Evolutionary conservation across 2,888 invertebrate genomes (phyloP).

Genomic region (Habrosyne pyritoides): DNA sequence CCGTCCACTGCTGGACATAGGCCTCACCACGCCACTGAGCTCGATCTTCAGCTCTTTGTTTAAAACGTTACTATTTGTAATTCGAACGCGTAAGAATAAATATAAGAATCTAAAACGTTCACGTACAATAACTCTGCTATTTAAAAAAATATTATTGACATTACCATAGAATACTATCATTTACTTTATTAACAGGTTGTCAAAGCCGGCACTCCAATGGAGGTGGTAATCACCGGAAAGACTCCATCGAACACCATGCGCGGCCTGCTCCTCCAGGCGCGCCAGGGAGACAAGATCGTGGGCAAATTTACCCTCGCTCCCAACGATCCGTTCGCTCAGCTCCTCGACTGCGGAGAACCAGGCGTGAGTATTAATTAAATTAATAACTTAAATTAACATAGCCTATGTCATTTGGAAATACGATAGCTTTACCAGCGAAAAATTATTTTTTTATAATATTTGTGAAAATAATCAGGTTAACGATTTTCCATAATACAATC

Average conservation of each 20-base stretch:
- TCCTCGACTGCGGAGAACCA: constrained; percentile 79
- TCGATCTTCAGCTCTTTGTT: too few relatives aligned
- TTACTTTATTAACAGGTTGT: constrained; percentile 42
- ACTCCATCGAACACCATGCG: constrained; percentile 79
- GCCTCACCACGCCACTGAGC: too few relatives aligned
- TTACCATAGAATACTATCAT: constrained; percentile 4
- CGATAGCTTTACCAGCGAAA: too few relatives aligned
- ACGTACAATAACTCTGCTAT: background rate
- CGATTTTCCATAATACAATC: too few relatives aligned
- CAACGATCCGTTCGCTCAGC: constrained; percentile 75
- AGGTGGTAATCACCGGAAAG: constrained; percentile 80
- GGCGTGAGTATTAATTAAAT: constrained; percentile 67
- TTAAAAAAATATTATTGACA: constrained; percentile 38
- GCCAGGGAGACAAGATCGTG: constrained; percentile 83
- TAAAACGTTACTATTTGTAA: too few relatives aligned
- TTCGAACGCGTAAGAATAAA: too few relatives aligned
- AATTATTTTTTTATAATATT: too few relatives aligned
- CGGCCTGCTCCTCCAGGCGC: constrained; percentile 87
- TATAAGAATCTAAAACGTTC: too few relatives aligned
- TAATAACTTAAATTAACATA: too few relatives aligned
- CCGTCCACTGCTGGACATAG: too few relatives aligned
- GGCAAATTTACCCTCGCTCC: constrained; percentile 85
- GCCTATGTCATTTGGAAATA: too few relatives aligned
- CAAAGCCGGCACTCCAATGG: constrained; percentile 71
- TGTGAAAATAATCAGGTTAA: too few relatives aligned